phyloP scores from a whole-genome alignment of 2,113 vertebrate genomes.

The Anthoscopus minutus region DNA sequence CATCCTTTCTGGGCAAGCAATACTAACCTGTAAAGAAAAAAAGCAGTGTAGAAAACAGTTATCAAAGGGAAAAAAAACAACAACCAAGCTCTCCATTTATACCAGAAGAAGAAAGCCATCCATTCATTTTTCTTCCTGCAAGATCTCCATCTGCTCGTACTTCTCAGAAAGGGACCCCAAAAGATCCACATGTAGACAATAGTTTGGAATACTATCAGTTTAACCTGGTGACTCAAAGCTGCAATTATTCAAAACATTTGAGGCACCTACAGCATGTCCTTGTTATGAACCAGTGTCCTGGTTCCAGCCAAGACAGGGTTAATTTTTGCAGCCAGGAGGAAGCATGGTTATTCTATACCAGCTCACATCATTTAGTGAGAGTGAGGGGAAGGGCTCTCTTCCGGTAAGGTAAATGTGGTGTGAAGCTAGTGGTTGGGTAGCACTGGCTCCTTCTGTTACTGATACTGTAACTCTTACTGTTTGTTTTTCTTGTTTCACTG shows the following conservation, averaged over 20 bases:
- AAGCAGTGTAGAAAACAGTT: neutral
- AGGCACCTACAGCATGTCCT: neutral
- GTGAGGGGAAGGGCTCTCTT: neutral
- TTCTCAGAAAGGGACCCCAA: neutral
- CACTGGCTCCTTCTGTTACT: neutral
- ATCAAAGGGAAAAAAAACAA: neutral
- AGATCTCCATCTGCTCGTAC: neutral
- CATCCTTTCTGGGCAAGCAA: conserved; percentile 97
- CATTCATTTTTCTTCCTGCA: neutral
- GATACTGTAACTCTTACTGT: neutral
- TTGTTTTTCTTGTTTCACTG: neutral
- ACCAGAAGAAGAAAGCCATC: neutral
- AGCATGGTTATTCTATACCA: neutral
- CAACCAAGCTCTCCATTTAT: neutral
- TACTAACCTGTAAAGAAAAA: conserved; percentile 84
- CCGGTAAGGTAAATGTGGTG: neutral
- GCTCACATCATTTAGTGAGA: neutral
- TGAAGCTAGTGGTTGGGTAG: accelerated
- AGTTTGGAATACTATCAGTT: neutral
- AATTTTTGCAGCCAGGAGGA: neutral
- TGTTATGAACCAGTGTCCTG: neutral
- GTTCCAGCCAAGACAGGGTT: neutral
- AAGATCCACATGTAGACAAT: neutral
- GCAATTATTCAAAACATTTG: neutral
- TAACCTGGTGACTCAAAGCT: neutral